These are phyloP conservation scores for Thecocarcelia acutangulata DNA, from an alignment of 2,888 invertebrate genomes.

Conservation along the genomic window DNA sequence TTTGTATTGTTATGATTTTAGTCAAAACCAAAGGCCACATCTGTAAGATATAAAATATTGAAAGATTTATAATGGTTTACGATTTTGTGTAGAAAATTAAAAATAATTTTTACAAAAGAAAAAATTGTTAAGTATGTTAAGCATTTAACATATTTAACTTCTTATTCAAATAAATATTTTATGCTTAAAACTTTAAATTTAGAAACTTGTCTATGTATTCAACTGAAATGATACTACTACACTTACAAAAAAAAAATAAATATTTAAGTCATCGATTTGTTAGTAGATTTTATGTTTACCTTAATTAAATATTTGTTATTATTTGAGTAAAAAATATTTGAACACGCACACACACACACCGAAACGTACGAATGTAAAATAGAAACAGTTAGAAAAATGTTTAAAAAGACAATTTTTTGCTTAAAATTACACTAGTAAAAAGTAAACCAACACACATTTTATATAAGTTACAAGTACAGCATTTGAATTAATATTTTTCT, in stretches of 20 bases:
- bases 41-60: slow-evolving; percentile 78
- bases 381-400: too few species aligned
- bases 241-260: not conserved
- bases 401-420: too few species aligned
- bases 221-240: slow-evolving; percentile 10
- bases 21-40: slow-evolving; percentile 82
- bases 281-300: slow-evolving; percentile 6
- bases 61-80: slow-evolving; percentile 49
- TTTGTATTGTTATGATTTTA: slow-evolving; percentile 72
- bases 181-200: not conserved
- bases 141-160: not conserved
- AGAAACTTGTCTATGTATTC: not conserved
- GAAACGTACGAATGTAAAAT: too few species aligned
- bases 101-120: slow-evolving; percentile 12
- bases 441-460: too few species aligned
- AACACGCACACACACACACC: not conserved
- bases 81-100: slow-evolving; percentile 37
- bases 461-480: too few species aligned
- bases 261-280: slow-evolving; percentile 4
- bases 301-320: slow-evolving; percentile 23
- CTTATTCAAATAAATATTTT: too few species aligned
- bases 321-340: not conserved
- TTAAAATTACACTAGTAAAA: too few species aligned
- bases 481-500: too few species aligned
- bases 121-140: not conserved